Conservation (phyloP, 2,113 vertebrate species). For the Tringa solitaria region DNA sequence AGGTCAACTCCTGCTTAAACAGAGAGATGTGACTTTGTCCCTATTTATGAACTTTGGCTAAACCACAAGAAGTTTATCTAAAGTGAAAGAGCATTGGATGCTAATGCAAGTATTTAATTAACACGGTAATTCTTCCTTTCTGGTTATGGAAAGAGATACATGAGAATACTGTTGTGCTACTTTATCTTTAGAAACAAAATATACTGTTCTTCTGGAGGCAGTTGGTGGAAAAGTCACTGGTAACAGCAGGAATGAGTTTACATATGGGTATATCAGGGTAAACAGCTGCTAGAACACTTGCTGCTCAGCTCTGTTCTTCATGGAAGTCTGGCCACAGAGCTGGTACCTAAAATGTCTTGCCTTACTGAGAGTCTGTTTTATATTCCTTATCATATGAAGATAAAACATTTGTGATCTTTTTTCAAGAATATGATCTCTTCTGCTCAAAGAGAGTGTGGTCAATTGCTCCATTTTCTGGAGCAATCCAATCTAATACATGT, state of each 20-base stretch:
- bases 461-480: background rate
- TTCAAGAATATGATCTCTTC: background rate
- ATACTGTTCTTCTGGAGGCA: background rate
- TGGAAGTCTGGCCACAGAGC: background rate
- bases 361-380: background rate
- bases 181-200: background rate
- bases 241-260: background rate
- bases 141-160: background rate
- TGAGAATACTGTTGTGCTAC: background rate
- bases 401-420: background rate
- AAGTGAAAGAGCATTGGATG: background rate
- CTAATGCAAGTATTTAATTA: background rate
- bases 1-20: background rate
- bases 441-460: background rate
- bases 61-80: background rate
- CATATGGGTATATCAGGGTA: background rate
- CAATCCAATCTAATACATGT: background rate
- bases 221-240: background rate
- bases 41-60: background rate
- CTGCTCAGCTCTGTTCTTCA: background rate
- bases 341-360: background rate
- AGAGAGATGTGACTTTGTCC: background rate
- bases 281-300: background rate
- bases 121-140: background rate
- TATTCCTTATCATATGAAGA: background rate